phyloP scores from a whole-genome alignment of 2,797 vertebrate species.

The Epinephelus awoara region DNA sequence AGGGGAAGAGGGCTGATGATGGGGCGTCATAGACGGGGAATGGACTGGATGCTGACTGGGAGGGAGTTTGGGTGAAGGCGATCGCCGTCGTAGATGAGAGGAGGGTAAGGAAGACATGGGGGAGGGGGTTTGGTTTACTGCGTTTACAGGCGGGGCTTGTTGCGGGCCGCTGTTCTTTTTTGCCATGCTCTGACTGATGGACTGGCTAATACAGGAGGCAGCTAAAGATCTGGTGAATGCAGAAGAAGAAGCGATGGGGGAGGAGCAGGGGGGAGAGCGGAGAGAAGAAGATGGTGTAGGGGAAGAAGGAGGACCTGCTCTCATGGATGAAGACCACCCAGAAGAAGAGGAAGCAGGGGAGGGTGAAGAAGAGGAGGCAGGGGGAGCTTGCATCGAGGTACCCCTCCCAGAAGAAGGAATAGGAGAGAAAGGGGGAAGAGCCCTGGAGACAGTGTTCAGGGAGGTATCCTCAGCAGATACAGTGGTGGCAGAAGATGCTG shows the following conservation, averaged over 20 bases:
- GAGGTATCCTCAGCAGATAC: conserved; percentile 42
- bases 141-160: conserved; percentile 46
- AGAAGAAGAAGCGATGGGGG: conserved; percentile 65
- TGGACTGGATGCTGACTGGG: conserved; percentile 21
- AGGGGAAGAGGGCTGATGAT: conserved; percentile 38
- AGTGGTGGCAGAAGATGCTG: conserved; percentile 45
- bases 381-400: conserved; percentile 7
- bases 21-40: conserved; percentile 47
- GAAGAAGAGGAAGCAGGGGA: conserved; percentile 35
- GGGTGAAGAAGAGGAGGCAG: conserved; percentile 35
- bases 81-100: conserved; percentile 56
- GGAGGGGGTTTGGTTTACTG: conserved; percentile 23
- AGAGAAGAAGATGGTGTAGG: conserved; percentile 32
- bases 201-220: conserved; percentile 90
- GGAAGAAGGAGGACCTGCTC: conserved; percentile 44
- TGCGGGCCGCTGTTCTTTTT: conserved; percentile 64
- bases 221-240: conserved; percentile 88
- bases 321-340: conserved; percentile 43
- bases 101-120: conserved; percentile 37
- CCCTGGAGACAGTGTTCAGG: conserved; percentile 30
- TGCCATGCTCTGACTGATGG: conserved; percentile 89
- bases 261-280: conserved; percentile 34
- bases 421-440: conserved; percentile 55
- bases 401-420: conserved; percentile 38
- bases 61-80: conserved; percentile 75